Percentiles rank a stretch among this genome's conserved stretches.
phyloP scores from a whole-genome alignment of 2,113 vertebrate species.

The Pogona vitticeps region DNA sequence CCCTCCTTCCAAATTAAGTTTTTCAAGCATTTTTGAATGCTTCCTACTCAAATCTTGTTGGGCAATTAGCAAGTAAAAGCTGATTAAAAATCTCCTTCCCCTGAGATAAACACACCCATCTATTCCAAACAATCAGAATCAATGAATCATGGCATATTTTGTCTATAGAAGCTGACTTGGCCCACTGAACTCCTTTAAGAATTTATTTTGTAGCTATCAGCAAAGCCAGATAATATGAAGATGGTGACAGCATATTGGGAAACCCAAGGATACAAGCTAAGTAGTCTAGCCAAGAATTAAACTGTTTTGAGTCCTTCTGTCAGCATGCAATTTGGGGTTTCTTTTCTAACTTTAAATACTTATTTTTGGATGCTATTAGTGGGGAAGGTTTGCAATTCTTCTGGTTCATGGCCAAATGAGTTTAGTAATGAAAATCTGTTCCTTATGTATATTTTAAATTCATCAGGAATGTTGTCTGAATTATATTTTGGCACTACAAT shows the following conservation, averaged over 20 bases:
- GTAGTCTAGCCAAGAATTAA: slow-evolving; percentile 19
- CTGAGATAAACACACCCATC: slow-evolving; percentile 13
- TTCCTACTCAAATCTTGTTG: background rate
- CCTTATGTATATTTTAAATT: no score
- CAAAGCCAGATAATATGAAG: background rate
- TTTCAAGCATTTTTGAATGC: background rate
- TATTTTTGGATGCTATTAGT: no score
- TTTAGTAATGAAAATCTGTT: no score
- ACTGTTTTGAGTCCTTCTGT: background rate
- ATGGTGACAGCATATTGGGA: slow-evolving; percentile 8
- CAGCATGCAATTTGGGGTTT: background rate
- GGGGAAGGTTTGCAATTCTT: no score
- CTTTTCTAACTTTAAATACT: background rate
- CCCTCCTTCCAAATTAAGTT: background rate
- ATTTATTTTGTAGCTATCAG: slow-evolving; percentile 27
- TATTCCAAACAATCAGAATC: background rate
- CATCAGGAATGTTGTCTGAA: no score
- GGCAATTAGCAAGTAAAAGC: slow-evolving; percentile 16
- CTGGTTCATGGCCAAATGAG: no score
- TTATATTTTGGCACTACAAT: no score
- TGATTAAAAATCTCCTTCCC: slow-evolving; percentile 21
- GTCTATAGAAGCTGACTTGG: background rate
- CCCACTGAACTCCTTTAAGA: background rate
- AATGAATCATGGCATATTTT: slow-evolving; percentile 7
- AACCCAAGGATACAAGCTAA: background rate